Evolutionary conservation across 2,888 invertebrate species (phyloP), one percentile per base, ranked within the genome.

Genomic region (Orchesella flavescens): DNA sequence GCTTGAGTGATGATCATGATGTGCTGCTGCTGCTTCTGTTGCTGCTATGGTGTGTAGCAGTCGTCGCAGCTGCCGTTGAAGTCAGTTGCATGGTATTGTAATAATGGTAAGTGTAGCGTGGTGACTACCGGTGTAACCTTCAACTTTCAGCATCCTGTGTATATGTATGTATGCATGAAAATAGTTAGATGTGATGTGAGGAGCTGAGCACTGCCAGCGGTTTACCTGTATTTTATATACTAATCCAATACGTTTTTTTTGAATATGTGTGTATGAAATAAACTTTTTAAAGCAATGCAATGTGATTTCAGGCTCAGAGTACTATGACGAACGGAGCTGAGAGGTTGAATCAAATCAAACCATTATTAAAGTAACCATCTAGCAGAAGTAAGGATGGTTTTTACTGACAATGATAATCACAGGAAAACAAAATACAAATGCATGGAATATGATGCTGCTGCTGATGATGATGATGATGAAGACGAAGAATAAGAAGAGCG

Each of bases 91-190:
- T 34, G 59, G 24, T 71, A 49, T 21, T 76, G 66, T 72, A 43
- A 46, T 61, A 72, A 72, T 71, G 63, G 57, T 61, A 72, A 78
- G 78, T 79, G 74, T 83, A 83, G 83, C 78, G 69, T 74, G 78
- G 78, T 79, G 83, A 83, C 77, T 83, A 75, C 78, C 78, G 83
- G 61, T 74, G 74, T 83, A 83, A 83, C 78, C 78, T 83, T 78
- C 83, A 83, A 83, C 73, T 83, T 66, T 63, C 63, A 72, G 77
- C 72, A 77, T 83, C 83, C 83, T 83, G 69, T 69, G 46, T 71
- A 7, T 12, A n/a, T n/a, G n/a, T 53, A 63, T 83, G 69, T 66
- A 78, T 65, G 65, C 55, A 78, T 63, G 63, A 53, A 78, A 61
- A 69, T 23, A 23, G 19, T 23, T 13, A 43, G 59, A 3, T 13